These are phyloP conservation scores for Diplolepis rosae DNA, from an alignment of 2,888 invertebrate species.

Conservation along the genomic window DNA sequence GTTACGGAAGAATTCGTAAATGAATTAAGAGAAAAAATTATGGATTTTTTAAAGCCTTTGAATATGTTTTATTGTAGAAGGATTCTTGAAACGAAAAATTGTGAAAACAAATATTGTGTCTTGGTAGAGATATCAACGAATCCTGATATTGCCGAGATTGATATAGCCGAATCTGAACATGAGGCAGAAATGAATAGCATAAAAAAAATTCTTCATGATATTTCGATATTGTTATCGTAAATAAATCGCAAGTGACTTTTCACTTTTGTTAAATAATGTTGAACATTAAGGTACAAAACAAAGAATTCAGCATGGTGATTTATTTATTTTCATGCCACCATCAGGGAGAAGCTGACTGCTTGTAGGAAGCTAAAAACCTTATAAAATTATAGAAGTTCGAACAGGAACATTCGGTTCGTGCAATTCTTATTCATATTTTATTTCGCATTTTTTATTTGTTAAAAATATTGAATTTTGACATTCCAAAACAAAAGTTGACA, in stretches of 20 bases:
- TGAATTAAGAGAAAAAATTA: conserved; percentile 34
- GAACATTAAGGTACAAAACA: too few species aligned
- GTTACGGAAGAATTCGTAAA: conserved; percentile 13
- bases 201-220: neutral
- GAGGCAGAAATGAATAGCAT: conserved; percentile 40
- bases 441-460: too few species aligned
- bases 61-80: conserved; percentile 39
- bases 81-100: neutral
- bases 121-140: conserved; percentile 50
- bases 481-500: too few species aligned
- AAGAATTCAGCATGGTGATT: too few species aligned
- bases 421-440: too few species aligned
- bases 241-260: neutral
- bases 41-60: conserved; percentile 34
- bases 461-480: too few species aligned
- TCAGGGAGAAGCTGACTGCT: too few species aligned
- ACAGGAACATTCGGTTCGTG: too few species aligned
- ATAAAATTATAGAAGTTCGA: too few species aligned
- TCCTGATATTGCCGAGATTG: conserved; percentile 57
- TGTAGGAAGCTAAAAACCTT: too few species aligned
- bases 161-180: conserved; percentile 40
- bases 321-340: too few species aligned
- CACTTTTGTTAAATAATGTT: neutral
- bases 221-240: neutral
- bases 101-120: neutral